Base-by-base conservation (phyloP, 2,797 vertebrate species). In the Spizella passerina region DNA sequence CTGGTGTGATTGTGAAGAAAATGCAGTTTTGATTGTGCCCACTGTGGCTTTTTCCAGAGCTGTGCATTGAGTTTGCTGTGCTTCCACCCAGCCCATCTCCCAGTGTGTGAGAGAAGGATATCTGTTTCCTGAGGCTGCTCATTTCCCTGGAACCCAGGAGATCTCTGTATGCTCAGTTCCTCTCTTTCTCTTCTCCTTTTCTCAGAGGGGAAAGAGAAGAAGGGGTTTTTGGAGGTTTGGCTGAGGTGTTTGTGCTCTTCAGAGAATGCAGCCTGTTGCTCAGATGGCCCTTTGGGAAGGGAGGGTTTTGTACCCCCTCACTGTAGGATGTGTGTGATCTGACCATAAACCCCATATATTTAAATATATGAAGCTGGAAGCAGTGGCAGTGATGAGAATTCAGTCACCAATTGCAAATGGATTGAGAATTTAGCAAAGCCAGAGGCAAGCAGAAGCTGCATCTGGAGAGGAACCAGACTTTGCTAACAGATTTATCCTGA, bases 1-100 rank as follows among this genome's bases (percentile, higher is more conserved):
- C 32, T 59, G 36, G 61, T 60, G 41, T 14, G 52, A 78, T 61
- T 80, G 65, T 82, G 69, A 63, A 59, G 56, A 78, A 92, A 90
- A 81, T 34, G 29, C 36, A 65, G 59, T 34, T 76, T 70, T 76
- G 70, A 27, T 47, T 86, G 53, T 96, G 72, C 47, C 52, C 49
- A 12, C 20, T 65, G 60, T 85, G 79, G 36, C 46, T 56, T 69
- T 75, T 87, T 29, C 24, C 52, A 47, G 39, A 57, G 47, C 36
- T 9, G 17, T 27, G 39, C 20, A 2, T 4, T 63, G 69, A 15
- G 8, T 69, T 82, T 75, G 73, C 47, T 80, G 64, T 29, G 8
- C 52, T 70, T 87, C 78, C 75, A 43, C 69, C 32, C 22, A 66
- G 53, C 47, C 22, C 32, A 44, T 39, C 39, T 93, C 57, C 65